Percentiles rank a stretch among this genome's conserved stretches.
Conservation (phyloP, 1,140 invertebrate genomes). For the Tetragonula clypearis region DNA sequence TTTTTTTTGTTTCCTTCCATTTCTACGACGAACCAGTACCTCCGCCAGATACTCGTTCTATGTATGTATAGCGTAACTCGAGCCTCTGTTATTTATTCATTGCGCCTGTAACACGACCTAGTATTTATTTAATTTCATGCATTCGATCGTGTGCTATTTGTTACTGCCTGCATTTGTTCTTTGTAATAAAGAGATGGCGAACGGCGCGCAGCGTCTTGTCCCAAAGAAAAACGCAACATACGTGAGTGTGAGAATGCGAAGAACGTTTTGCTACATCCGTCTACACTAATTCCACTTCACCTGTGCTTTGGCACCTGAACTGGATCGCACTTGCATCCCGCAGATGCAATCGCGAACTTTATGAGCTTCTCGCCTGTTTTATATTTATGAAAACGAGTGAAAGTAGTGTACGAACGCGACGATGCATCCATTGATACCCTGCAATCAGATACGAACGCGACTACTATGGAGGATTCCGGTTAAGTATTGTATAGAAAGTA, state of each 20-base stretch:
- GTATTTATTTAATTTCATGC: constrained; percentile 62
- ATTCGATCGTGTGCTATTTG: constrained; percentile 55
- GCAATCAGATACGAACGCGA: constrained; percentile 3
- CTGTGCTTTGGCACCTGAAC: not conserved
- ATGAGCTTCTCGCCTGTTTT: not conserved
- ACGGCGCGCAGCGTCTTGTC: constrained; percentile 65
- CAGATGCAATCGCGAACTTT: not conserved
- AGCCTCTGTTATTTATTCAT: constrained; percentile 63
- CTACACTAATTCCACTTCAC: not conserved
- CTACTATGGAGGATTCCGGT: not conserved
- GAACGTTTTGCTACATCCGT: not conserved
- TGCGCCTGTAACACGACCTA: constrained; percentile 42
- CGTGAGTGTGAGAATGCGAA: not conserved
- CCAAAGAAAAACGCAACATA: constrained; percentile 64
- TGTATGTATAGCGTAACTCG: constrained; percentile 57
- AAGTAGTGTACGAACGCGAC: constrained; percentile 45
- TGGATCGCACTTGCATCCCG: too few relatives aligned
- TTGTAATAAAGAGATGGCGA: constrained; percentile 73
- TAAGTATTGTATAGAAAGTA: constrained; percentile 25
- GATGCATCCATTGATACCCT: constrained; percentile 16
- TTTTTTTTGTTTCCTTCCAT: not conserved
- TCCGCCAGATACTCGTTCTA: constrained; percentile 61
- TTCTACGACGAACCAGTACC: constrained; percentile 59
- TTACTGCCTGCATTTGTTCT: constrained; percentile 46
- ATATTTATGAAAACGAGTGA: constrained; percentile 52